Conservation (phyloP, 2,888 invertebrate genomes). For the Apodemia mormo region DNA sequence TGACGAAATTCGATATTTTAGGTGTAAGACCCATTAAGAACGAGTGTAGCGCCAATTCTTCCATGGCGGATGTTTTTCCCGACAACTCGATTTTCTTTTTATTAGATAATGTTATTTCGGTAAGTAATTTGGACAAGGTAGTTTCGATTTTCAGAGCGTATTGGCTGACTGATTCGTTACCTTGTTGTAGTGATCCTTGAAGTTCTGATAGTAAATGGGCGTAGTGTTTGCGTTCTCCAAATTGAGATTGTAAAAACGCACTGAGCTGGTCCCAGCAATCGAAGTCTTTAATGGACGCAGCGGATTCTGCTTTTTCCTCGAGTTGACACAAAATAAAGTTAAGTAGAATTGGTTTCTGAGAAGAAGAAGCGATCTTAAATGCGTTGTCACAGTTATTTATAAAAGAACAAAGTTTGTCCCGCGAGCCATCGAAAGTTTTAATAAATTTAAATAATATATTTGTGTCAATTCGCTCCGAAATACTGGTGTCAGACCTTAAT, state of each 20-base stretch:
- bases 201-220: not conserved
- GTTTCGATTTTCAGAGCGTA: not conserved
- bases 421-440: not conserved
- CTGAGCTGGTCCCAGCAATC: not conserved
- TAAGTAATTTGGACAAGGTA: not conserved
- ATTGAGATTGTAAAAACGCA: not conserved
- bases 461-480: not conserved
- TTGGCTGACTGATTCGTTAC: not conserved
- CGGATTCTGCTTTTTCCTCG: not conserved
- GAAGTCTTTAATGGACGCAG: not conserved
- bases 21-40: slow-evolving; percentile 19
- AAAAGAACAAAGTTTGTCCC: not conserved
- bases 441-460: not conserved
- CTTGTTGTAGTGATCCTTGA: not conserved
- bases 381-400: not conserved
- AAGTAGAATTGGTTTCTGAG: not conserved
- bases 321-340: not conserved
- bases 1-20: slow-evolving; percentile 20
- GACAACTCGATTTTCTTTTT: slow-evolving; percentile 3
- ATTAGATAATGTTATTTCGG: not conserved
- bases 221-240: not conserved
- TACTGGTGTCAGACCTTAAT: not conserved
- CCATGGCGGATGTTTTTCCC: slow-evolving; percentile 16
- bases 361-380: not conserved
- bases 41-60: slow-evolving; percentile 22